Evolutionary conservation across 2,797 vertebrate species (phyloP).

Genomic region (Syngnathus acus): DNA sequence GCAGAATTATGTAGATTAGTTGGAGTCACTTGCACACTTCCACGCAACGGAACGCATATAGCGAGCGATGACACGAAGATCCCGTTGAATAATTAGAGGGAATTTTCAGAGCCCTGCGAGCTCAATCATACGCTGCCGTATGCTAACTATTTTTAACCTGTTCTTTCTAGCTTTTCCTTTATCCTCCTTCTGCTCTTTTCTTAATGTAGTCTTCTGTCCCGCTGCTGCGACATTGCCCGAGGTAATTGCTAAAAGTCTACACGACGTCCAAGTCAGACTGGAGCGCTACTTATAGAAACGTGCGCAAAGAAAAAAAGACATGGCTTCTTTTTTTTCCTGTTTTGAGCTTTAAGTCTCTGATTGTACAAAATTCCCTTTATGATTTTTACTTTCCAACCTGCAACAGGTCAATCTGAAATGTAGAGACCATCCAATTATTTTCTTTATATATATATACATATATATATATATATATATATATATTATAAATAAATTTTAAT

Average conservation of each 20-base stretch:
- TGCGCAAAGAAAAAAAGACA: background rate
- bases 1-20: slow-evolving; percentile 96
- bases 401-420: no score
- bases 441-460: no score
- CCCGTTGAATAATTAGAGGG: slow-evolving; percentile 89
- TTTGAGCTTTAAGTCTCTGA: slow-evolving; percentile 30
- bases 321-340: background rate
- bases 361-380: background rate
- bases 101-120: slow-evolving; percentile 83
- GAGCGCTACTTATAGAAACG: background rate
- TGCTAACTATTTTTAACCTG: slow-evolving; percentile 82
- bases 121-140: slow-evolving; percentile 77
- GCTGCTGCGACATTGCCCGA: slow-evolving; percentile 23
- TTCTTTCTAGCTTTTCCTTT: slow-evolving; percentile 50
- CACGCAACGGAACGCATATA: slow-evolving; percentile 73
- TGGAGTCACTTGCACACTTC: slow-evolving; percentile 84
- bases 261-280: background rate
- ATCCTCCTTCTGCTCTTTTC: slow-evolving; percentile 31
- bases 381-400: no score
- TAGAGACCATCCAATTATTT: no score
- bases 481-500: no score
- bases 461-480: no score
- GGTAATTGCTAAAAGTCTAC: slow-evolving; percentile 4
- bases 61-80: slow-evolving; percentile 83
- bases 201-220: slow-evolving; percentile 47